Conservation (phyloP, 2,888 invertebrate species). For the Rotaria macrura region DNA sequence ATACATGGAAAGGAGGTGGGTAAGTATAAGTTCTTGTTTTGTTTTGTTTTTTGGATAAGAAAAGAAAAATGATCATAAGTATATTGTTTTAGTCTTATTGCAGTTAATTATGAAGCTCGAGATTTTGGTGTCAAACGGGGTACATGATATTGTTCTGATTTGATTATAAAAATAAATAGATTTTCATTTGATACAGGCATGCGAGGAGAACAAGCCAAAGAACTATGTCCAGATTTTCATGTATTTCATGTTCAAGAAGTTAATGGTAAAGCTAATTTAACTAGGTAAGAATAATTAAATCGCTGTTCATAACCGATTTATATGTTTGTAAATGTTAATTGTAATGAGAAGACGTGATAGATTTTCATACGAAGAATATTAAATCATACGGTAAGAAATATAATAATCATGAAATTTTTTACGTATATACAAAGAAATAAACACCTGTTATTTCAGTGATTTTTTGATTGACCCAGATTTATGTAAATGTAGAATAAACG, state of each 20-base stretch:
- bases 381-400: no score
- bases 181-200: no score
- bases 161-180: not conserved
- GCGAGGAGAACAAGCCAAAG: constrained; percentile 79
- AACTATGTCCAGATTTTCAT: constrained; percentile 73
- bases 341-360: no score
- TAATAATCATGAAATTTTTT: no score
- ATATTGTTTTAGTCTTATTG: constrained; percentile 65
- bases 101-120: constrained; percentile 89
- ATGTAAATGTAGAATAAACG: no score
- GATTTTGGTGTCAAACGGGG: constrained; percentile 71
- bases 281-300: constrained; percentile 58
- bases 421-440: no score
- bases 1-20: constrained; percentile 84
- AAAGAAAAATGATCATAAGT: not conserved
- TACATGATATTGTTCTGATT: not conserved
- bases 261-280: constrained; percentile 82
- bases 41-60: not conserved
- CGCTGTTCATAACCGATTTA: no score
- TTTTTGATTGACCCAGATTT: no score
- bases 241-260: constrained; percentile 72
- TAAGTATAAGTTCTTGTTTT: constrained; percentile 50
- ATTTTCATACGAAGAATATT: no score
- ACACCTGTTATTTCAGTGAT: no score
- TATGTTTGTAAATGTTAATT: no score